Conservation (phyloP, 2,888 invertebrate species). For the Erannis defoliaria region DNA sequence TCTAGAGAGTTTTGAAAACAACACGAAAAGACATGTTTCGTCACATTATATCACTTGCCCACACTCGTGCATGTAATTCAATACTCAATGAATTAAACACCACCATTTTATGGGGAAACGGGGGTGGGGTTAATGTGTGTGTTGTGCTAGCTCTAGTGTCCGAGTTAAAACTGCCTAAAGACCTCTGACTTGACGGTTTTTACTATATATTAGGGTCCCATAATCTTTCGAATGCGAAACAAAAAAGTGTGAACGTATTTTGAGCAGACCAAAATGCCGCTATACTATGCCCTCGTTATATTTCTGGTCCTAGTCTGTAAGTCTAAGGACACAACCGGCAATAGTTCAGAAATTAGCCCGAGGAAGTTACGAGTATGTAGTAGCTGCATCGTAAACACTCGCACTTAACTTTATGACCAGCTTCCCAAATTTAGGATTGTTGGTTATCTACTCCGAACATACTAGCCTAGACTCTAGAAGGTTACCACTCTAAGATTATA, state of each 20-base stretch:
- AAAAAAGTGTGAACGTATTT: neutral
- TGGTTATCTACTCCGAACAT: slow-evolving; percentile 34
- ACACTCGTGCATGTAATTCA: too few relatives aligned
- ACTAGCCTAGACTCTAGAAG: slow-evolving; percentile 17
- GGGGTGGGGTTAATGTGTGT: too few relatives aligned
- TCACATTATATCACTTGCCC: too few relatives aligned
- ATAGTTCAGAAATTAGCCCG: slow-evolving; percentile 32
- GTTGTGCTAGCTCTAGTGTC: too few relatives aligned
- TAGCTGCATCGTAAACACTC: slow-evolving; percentile 34
- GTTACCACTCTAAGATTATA: neutral
- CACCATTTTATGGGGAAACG: too few relatives aligned
- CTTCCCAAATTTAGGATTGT: slow-evolving; percentile 31
- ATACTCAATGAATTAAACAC: too few relatives aligned
- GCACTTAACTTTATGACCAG: slow-evolving; percentile 32
- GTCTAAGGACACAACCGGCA: slow-evolving; percentile 17
- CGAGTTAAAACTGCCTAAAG: too few relatives aligned
- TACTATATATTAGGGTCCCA: too few relatives aligned
- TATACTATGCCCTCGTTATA: neutral
- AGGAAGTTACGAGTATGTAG: slow-evolving; percentile 34
- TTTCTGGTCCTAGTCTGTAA: slow-evolving; percentile 2
- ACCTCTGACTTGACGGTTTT: too few relatives aligned
- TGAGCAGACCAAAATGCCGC: neutral
- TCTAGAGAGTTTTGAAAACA: too few relatives aligned
- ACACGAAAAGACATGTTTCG: too few relatives aligned
- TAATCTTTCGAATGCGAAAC: too few relatives aligned